Evolutionary conservation across 2,888 invertebrate species (phyloP).

Genomic region (Microplitis deprimator): DNA sequence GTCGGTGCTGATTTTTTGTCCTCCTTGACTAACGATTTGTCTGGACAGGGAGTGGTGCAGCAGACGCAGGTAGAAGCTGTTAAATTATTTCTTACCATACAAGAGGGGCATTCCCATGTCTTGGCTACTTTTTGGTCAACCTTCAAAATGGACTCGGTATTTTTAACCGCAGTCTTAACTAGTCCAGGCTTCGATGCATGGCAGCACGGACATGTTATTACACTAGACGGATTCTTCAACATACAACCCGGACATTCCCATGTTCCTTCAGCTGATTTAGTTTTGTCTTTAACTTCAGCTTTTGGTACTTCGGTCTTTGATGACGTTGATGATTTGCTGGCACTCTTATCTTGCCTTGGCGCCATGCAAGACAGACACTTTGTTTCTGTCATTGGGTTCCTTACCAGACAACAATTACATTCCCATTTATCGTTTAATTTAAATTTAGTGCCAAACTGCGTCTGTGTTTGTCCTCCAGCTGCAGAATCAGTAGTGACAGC

Average conservation of each 20-base stretch:
- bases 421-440: slow-evolving; percentile 72
- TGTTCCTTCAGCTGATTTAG: slow-evolving; percentile 67
- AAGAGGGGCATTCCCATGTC: slow-evolving; percentile 79
- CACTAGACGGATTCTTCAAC: slow-evolving; percentile 72
- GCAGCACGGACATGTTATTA: slow-evolving; percentile 60
- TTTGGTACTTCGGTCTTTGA: slow-evolving; percentile 37
- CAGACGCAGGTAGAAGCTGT: slow-evolving; percentile 73
- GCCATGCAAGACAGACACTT: slow-evolving; percentile 75
- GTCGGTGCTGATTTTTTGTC: neutral
- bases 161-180: slow-evolving; percentile 38
- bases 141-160: neutral
- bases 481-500: neutral
- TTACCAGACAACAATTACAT: slow-evolving; percentile 75
- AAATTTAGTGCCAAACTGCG: slow-evolving; percentile 56
- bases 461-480: slow-evolving; percentile 41
- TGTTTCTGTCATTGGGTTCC: slow-evolving; percentile 70
- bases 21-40: slow-evolving; percentile 36
- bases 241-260: slow-evolving; percentile 79
- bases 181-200: slow-evolving; percentile 64
- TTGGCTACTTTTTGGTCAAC: slow-evolving; percentile 60
- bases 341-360: slow-evolving; percentile 66
- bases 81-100: slow-evolving; percentile 76
- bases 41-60: slow-evolving; percentile 72
- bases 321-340: slow-evolving; percentile 20
- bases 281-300: slow-evolving; percentile 50